These are phyloP conservation scores for Phytoseiulus persimilis DNA, from an alignment of 2,888 invertebrate species.

Conservation along the genomic window DNA sequence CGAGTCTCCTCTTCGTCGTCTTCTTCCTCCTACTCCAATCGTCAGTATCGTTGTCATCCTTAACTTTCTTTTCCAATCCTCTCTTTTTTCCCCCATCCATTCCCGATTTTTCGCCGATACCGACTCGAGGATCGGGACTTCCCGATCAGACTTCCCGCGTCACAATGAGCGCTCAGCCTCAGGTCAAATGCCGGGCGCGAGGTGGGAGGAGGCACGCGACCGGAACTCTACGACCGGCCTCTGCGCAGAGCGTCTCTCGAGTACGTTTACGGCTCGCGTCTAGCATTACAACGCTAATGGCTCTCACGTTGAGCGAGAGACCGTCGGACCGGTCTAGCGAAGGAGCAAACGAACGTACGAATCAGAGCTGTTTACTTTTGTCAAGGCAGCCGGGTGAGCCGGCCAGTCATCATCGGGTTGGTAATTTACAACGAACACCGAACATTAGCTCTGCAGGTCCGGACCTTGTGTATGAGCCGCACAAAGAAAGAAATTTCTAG, in stretches of 20 bases:
- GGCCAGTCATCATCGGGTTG: neutral
- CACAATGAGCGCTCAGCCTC: neutral
- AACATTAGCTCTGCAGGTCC: neutral
- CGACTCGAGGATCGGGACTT: neutral
- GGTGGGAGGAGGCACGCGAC: neutral
- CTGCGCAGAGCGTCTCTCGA: neutral
- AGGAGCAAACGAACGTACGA: neutral
- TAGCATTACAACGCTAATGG: neutral
- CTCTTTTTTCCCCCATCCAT: neutral
- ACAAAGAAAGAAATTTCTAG: too few relatives aligned
- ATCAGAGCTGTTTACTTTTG: neutral
- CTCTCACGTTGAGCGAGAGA: neutral
- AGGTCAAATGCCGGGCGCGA: neutral
- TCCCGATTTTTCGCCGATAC: neutral
- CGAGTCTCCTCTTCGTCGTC: neutral
- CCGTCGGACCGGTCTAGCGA: neutral
- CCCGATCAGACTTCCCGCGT: neutral
- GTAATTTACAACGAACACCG: neutral
- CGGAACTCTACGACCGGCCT: neutral
- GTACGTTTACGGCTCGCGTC: neutral
- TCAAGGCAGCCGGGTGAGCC: neutral
- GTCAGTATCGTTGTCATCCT: neutral
- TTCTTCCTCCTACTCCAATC: neutral
- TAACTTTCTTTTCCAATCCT: neutral
- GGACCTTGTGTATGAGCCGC: neutral